These are phyloP conservation scores for Mythimna lalbum DNA, from an alignment of 2,888 invertebrate genomes.

Conservation along the genomic window DNA sequence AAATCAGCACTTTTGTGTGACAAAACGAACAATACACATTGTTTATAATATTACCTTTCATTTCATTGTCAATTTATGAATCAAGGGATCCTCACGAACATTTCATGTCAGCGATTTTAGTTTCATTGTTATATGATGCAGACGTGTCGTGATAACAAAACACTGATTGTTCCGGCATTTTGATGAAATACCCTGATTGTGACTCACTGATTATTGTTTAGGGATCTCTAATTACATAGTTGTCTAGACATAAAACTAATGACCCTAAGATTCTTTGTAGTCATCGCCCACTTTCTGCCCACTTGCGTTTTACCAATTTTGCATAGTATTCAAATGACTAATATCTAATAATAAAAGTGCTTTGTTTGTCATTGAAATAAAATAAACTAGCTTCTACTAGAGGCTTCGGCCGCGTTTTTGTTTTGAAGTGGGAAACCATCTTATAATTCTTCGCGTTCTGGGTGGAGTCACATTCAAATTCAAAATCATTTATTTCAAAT, in stretches of 20 bases:
- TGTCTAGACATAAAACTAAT: conserved; percentile 52
- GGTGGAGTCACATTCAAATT: too few relatives aligned
- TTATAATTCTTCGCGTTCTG: too few relatives aligned
- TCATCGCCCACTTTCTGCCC: conserved; percentile 41
- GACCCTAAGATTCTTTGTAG: conserved; percentile 27
- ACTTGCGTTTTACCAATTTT: conserved; percentile 11
- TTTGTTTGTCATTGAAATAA: neutral
- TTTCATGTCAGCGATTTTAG: conserved; percentile 46
- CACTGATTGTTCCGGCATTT: conserved; percentile 39
- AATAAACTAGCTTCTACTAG: neutral
- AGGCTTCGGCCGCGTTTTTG: neutral
- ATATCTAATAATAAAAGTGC: neutral
- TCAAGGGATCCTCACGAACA: conserved; percentile 58
- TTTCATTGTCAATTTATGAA: conserved; percentile 55
- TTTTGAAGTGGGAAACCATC: too few relatives aligned
- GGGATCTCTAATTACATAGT: conserved; percentile 40
- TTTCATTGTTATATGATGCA: conserved; percentile 39
- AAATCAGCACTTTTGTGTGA: conserved; percentile 35
- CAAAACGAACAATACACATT: conserved; percentile 29
- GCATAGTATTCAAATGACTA: conserved; percentile 31
- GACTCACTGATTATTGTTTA: conserved; percentile 43
- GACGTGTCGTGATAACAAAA: conserved; percentile 51
- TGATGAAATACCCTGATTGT: conserved; percentile 33
- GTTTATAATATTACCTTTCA: conserved; percentile 40
- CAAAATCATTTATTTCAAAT: too few relatives aligned